A percentile compares a stretch with the other conserved stretches of the same genome.
Conservation (phyloP, 2,888 invertebrate species). For the Melikaiella ostensackeni region DNA sequence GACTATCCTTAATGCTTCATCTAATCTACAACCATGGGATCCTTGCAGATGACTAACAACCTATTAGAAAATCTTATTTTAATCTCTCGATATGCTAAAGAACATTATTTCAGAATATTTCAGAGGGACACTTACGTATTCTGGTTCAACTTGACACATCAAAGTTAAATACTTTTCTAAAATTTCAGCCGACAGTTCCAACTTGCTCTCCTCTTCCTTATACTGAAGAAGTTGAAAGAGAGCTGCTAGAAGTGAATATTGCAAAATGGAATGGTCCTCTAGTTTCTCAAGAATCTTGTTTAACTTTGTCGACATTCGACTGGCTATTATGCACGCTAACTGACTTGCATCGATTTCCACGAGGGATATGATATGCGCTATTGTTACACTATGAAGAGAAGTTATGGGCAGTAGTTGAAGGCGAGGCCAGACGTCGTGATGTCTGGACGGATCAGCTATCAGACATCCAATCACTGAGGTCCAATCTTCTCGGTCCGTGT, state of each 20-base stretch:
- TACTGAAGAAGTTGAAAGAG: constrained; percentile 65
- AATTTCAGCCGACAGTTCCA: constrained; percentile 69
- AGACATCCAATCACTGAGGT: constrained; percentile 72
- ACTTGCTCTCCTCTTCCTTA: constrained; percentile 65
- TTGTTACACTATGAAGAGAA: constrained; percentile 64
- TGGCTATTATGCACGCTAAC: constrained; percentile 65
- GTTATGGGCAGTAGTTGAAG: constrained; percentile 66
- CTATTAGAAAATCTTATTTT: constrained; percentile 49
- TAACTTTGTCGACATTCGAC: constrained; percentile 70
- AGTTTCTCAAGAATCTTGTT: constrained; percentile 70
- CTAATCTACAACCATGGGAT: constrained; percentile 80
- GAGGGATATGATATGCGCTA: constrained; percentile 61
- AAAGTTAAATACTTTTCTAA: constrained; percentile 72
- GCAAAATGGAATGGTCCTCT: constrained; percentile 63
- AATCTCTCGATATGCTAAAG: neutral
- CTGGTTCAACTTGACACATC: constrained; percentile 74
- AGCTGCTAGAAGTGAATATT: constrained; percentile 67
- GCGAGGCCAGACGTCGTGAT: constrained; percentile 71
- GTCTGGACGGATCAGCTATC: constrained; percentile 66
- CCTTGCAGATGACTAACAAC: constrained; percentile 70
- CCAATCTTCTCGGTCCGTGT: constrained; percentile 74
- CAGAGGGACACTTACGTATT: constrained; percentile 59
- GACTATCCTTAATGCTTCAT: constrained; percentile 83
- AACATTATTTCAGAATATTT: constrained; percentile 37
- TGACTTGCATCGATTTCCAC: constrained; percentile 65